These are phyloP conservation scores for Malurus alboscapulatus DNA, from an alignment of 2,113 vertebrate genomes.

Conservation along the genomic window DNA sequence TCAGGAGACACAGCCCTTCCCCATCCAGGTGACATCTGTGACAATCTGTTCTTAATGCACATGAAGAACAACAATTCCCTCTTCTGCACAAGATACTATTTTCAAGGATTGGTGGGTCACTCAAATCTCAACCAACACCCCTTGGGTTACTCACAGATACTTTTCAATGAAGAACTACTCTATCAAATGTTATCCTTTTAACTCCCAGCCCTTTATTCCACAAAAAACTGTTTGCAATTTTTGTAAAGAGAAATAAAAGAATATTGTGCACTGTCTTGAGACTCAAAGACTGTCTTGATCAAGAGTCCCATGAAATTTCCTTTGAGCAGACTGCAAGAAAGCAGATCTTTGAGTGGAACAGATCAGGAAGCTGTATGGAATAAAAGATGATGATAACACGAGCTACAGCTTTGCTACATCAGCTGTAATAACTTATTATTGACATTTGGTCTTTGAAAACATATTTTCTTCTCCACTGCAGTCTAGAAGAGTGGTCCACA, in stretches of 20 bases:
- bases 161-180: not conserved
- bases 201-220: not conserved
- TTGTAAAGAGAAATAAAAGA: not conserved
- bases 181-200: not conserved
- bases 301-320: not conserved
- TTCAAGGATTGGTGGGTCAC: not conserved
- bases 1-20: not conserved
- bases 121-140: not conserved
- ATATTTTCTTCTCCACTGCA: not conserved
- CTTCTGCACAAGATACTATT: not conserved
- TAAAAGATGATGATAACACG: not conserved
- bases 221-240: not conserved
- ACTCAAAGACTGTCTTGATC: not conserved
- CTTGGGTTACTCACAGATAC: not conserved
- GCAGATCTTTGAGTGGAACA: not conserved
- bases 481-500: not conserved
- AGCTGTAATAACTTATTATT: not conserved
- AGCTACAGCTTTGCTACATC: not conserved
- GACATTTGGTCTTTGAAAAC: not conserved
- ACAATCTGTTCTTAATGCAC: not conserved
- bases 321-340: not conserved
- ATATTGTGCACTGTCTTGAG: not conserved
- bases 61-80: not conserved
- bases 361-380: not conserved
- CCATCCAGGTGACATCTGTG: rapidly evolving